Conservation (phyloP, 2,888 invertebrate genomes). For the Chloroclystis v-ata region DNA sequence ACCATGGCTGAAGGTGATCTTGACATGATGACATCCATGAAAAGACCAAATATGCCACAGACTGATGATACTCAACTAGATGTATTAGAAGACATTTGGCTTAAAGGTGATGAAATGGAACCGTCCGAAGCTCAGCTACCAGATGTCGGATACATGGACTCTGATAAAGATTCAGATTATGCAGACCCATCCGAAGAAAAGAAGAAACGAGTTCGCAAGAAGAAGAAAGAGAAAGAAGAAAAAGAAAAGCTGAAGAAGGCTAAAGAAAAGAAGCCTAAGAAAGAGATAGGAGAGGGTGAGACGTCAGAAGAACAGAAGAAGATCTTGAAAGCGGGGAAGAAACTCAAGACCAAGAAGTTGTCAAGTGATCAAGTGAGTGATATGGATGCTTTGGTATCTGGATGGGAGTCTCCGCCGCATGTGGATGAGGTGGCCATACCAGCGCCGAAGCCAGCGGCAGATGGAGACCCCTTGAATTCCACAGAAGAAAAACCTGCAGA, state of each 20-base stretch:
- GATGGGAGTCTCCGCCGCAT: conserved; percentile 63
- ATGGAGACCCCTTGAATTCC: conserved; percentile 18
- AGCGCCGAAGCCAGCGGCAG: conserved; percentile 22
- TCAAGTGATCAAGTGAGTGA: conserved; percentile 54
- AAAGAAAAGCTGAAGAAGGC: conserved; percentile 38
- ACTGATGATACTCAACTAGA: conserved; percentile 86
- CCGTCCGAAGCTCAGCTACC: conserved; percentile 69
- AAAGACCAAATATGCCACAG: conserved; percentile 64
- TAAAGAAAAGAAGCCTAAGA: conserved; percentile 26
- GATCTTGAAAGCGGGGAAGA: conserved; percentile 35
- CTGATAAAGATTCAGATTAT: conserved; percentile 71
- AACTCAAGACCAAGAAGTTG: conserved; percentile 55
- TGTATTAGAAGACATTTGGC: conserved; percentile 87
- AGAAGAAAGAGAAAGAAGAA: conserved; percentile 52
- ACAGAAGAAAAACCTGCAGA: conserved; percentile 8
- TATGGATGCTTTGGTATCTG: conserved; percentile 56
- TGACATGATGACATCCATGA: conserved; percentile 75
- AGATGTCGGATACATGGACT: conserved; percentile 71
- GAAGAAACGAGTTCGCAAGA: conserved; percentile 14
- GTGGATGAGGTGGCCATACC: conserved; percentile 37
- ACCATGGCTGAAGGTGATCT: conserved; percentile 75
- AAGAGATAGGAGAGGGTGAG: conserved; percentile 21
- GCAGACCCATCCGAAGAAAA: conserved; percentile 50
- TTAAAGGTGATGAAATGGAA: conserved; percentile 88
- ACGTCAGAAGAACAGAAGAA: conserved; percentile 26